Base-by-base conservation (phyloP, 1,140 invertebrate species). In the Trachelipus rathkii region DNA sequence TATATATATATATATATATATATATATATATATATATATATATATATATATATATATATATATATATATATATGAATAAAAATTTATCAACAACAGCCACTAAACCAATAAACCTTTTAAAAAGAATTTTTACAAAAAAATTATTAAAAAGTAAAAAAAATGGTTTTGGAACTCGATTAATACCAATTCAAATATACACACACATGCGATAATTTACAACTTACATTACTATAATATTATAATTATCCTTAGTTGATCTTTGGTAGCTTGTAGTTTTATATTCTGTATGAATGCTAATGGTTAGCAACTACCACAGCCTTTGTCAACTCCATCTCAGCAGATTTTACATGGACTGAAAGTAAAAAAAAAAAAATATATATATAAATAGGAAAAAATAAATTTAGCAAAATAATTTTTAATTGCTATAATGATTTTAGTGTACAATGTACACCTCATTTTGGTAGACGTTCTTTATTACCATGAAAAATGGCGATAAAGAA, bases 261-360 rank as follows among this genome's bases (percentile, higher is more conserved):
- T 60, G 50, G 50, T 60, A 60, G 50, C 19, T 8, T 15, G 1
- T 10, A 50, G 46, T 10, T 13, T 15, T 13, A 19, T 60, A 4
- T 60, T 60, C 50, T 33, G 33, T 33, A 60, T 15, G 50, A 60
- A 60, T 60, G 50, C 50, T 60, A 60, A 19, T 19, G 19, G 50
- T 19, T 60, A 60, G 50, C 50, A 60, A 60, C 50, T 60, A 60
- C 50, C 50, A 60, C 50, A 60, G 50, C 50, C 50, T 60, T 60
- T 13, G 50, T 13, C 50, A 60, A 60, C 19, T 15, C 50, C 50
- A 60, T 60, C 50, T 60, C 50, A 60, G 50, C 50, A 60, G 50
- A 60, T 19, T 60, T 60, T 60, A 60, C 50, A 60, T 19, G 50
- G 50, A 60, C 50, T 60, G 19, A 60, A 60, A 60, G 1, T 15